phyloP scores from a whole-genome alignment of 2,113 vertebrate species.

The Polypterus senegalus region DNA sequence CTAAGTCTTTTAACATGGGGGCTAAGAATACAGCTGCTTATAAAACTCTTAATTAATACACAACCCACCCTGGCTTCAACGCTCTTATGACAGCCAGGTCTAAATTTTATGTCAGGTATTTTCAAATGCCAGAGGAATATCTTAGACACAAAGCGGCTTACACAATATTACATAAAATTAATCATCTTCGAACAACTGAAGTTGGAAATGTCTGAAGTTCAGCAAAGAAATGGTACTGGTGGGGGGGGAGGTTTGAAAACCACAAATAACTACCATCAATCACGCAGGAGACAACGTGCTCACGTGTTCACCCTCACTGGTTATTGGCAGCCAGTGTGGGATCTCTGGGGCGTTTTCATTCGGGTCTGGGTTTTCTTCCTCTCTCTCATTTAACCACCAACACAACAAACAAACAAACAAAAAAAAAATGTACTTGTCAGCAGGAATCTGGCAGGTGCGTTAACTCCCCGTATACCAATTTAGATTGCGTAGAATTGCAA shows the following conservation, averaged over 20 bases:
- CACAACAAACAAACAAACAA: conserved; percentile 54
- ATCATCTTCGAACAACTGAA: conserved; percentile 37
- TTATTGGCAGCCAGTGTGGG: conserved; percentile 64
- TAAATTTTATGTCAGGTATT: conserved; percentile 12
- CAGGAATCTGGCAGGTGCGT: conserved; percentile 80
- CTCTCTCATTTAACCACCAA: conserved; percentile 44
- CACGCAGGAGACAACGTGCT: conserved; percentile 66
- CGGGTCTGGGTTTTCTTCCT: conserved; percentile 39
- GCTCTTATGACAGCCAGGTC: conserved; percentile 6
- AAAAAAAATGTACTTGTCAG: conserved; percentile 76
- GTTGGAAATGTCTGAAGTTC: conserved; percentile 18
- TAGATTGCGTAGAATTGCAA: conserved; percentile 67
- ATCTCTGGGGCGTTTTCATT: conserved; percentile 44
- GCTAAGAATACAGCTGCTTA: background rate
- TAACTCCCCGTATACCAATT: conserved; percentile 73
- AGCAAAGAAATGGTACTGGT: background rate
- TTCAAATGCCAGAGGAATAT: conserved; percentile 24
- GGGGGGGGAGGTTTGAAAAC: conserved; percentile 55
- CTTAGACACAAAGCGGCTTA: conserved; percentile 32
- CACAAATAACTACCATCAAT: conserved; percentile 87
- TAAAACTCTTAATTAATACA: conserved; percentile 9
- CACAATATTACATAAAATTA: conserved; percentile 48
- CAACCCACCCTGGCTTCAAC: background rate
- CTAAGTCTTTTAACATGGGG: background rate
- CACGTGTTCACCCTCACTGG: conserved; percentile 58